A percentile compares a stretch with the other conserved stretches of the same genome.
phyloP scores from a whole-genome alignment of 2,888 invertebrate species.

The Anaspis maculata region DNA sequence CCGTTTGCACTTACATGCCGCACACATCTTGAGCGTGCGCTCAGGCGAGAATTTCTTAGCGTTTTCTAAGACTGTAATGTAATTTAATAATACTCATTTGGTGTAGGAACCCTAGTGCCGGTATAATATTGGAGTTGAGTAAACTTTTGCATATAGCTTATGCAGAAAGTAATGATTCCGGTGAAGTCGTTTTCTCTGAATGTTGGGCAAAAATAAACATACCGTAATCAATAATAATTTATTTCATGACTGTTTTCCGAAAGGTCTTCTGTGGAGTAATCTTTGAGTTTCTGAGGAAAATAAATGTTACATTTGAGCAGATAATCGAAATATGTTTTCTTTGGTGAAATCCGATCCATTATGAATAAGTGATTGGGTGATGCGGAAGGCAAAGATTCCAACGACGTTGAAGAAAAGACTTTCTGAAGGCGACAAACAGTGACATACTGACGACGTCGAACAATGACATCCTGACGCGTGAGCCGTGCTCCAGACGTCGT shows the following conservation, averaged over 20 bases:
- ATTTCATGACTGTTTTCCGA: conserved; percentile 11
- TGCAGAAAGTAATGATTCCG: no score
- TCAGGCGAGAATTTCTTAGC: conserved; percentile 3
- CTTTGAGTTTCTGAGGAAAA: conserved; percentile 18
- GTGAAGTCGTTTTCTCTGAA: conserved; percentile 8
- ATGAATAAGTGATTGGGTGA: no score
- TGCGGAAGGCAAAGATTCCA: no score
- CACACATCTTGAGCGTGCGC: conserved; percentile 8
- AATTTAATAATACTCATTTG: conserved; percentile 30
- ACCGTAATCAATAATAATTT: conserved; percentile 11
- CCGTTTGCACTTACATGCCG: conserved; percentile 28
- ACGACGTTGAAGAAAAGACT: no score
- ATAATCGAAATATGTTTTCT: conserved; percentile 2
- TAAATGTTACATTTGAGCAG: conserved; percentile 10
- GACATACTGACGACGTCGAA: no score
- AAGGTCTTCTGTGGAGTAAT: conserved; percentile 14
- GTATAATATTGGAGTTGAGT: conserved; percentile 2
- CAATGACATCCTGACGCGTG: no score
- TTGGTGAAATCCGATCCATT: no score
- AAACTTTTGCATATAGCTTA: conserved; percentile 5
- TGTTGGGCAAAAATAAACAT: conserved; percentile 7
- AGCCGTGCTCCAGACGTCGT: no score
- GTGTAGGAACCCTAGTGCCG: conserved; percentile 23
- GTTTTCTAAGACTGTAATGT: conserved; percentile 30
- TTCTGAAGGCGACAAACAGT: no score